A percentile compares a stretch with the other conserved stretches of the same genome.
phyloP scores from a whole-genome alignment of 2,797 vertebrate genomes.

The Alfaro cultratus region DNA sequence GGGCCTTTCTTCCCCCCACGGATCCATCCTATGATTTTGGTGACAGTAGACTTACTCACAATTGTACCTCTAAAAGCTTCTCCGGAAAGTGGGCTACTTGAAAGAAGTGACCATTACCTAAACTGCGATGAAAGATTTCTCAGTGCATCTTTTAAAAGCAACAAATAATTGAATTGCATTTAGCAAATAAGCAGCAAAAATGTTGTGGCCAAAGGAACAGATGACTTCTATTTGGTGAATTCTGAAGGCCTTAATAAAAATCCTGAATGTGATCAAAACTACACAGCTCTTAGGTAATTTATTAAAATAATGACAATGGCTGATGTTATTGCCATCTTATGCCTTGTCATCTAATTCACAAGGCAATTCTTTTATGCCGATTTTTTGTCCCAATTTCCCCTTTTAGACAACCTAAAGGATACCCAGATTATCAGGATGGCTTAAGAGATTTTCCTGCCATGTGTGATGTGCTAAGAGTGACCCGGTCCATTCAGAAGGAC shows the following conservation, averaged over 20 bases:
- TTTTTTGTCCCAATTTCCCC: too few relatives aligned
- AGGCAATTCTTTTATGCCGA: too few relatives aligned
- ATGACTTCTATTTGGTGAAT: slow-evolving; percentile 49
- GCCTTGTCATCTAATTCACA: too few relatives aligned
- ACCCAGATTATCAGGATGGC: too few relatives aligned
- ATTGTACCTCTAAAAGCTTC: slow-evolving; percentile 87
- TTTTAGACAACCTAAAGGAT: too few relatives aligned
- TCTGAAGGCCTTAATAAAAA: slow-evolving; percentile 15
- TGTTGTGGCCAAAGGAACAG: slow-evolving; percentile 39
- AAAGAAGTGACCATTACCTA: slow-evolving; percentile 85
- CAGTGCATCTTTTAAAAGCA: slow-evolving; percentile 75
- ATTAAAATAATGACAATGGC: slow-evolving; percentile 70
- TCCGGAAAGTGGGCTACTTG: slow-evolving; percentile 75
- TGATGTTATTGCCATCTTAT: slow-evolving; percentile 69
- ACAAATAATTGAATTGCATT: slow-evolving; percentile 67
- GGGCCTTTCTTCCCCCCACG: slow-evolving; percentile 92
- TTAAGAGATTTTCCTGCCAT: too few relatives aligned
- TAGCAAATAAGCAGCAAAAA: slow-evolving; percentile 53
- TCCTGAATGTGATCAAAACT: slow-evolving; percentile 52
- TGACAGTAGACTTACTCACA: slow-evolving; percentile 82
- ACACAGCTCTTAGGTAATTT: slow-evolving; percentile 48
- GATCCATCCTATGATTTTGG: slow-evolving; percentile 83
- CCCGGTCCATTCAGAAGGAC: too few relatives aligned
- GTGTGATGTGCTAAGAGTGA: too few relatives aligned
- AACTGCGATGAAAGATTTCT: slow-evolving; percentile 77